Base-by-base conservation (phyloP, 2,888 invertebrate genomes). In the Tortricodes alternella region DNA sequence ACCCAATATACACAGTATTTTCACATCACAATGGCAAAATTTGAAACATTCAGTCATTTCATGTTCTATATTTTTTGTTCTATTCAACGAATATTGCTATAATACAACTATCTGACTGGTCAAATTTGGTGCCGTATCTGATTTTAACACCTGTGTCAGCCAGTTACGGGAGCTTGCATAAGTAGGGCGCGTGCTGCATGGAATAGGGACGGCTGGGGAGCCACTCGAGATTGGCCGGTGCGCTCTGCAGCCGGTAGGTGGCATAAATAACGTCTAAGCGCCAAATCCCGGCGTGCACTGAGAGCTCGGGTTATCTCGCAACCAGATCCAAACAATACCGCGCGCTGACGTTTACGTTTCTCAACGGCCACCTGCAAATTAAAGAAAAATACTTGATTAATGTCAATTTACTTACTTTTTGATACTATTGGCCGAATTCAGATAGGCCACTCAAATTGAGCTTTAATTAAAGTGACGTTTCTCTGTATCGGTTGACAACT, bases 281-380 rank as follows among this genome's bases (percentile, higher is more conserved):
- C 94, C 56, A 97, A 85, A 77, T 97, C 97, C 48, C 95, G 92
- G 13, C 96, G 91, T 5, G 97, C 96, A 65, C 95, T 95, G 43
- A 97, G 80, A 0, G 96, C 97, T 11, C 95, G 92, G 21, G 95
- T 94, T 68, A 93, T 94, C 37, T 94, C 94, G 48, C 96, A 96
- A 13, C 96, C 96, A 37, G 95, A 93, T 70, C 94, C 94, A 59
- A 93, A 92, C 62, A 96, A 92, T 2, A 95, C 89, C 44, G 92
- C 92, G 8, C 94, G 91, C 58, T 93, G 92, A n/a, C 91, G 91
- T 60, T 91, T 89, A 18, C 92, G 88, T 61, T 93, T 92, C 52
- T 93, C 85, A 43, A 92, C 84, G 0, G 94, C 93, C 55, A 94
- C 93, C 88, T 95, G 92, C 27, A 71, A 73, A 27, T 61, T 49